Base-by-base conservation (phyloP, 2,888 invertebrate species). In the Plebejus argus region DNA sequence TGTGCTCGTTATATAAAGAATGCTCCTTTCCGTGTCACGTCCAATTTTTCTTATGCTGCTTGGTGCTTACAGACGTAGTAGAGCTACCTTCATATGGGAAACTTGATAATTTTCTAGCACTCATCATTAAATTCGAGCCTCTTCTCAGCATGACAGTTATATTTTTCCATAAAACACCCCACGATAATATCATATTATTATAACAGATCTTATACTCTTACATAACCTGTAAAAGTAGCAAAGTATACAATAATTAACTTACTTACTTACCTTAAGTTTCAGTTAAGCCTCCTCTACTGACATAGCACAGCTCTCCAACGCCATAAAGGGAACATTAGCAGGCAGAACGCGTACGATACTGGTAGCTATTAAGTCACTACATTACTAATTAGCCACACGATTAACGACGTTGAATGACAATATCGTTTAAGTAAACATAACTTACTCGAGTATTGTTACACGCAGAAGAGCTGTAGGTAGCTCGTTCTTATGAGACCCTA, bases 381-480 rank as follows among this genome's bases (percentile, higher is more conserved):
- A 81, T 82, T 83, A 83, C 83, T 83, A 83, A 83, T 83, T 83
- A 83, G 79, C 71, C 78, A 53, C 75, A 78, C 79, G 82, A 81
- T 80, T 79, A 78, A 80, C 79, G 80, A 79, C 76, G 72, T 79
- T 77, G 80, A 82, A 80, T 81, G 79, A 82, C 81, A 80, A 81
- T 80, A 78, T 77, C 76, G 75, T 77, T 80, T 78, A 78, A 70
- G 70, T 81, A 81, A 82, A 82, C 78, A 78, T 35, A 79, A 33
- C 78, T 78, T 78, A 80, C 78, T 79, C 80, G 79, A 5, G 78
- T 78, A 61, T 56, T 76, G 76, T 76, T 58, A 76, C 49, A 56
- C 33, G 20, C 18, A 53, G 53, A 18, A 18, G 15, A 18, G 18
- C 18, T 18, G 18, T 53, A 53, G 5, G 18, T 0, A 53, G 15